These are phyloP conservation scores for Nestor notabilis DNA, from an alignment of 2,113 vertebrate genomes.

Conservation along the genomic window DNA sequence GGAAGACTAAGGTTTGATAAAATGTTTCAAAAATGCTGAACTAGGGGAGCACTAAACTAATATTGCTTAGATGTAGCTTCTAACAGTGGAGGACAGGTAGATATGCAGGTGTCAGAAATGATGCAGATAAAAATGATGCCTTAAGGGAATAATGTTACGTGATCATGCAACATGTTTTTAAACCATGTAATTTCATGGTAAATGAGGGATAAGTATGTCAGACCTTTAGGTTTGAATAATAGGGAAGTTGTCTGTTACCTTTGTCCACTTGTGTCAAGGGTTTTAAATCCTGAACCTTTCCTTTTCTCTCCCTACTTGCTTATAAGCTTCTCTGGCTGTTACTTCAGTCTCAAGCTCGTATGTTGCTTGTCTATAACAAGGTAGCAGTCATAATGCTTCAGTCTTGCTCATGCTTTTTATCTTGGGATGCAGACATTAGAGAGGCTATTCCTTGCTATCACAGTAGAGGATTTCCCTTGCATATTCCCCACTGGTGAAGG, in stretches of 20 bases:
- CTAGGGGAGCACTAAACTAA: background rate
- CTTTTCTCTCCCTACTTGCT: background rate
- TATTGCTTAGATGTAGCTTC: background rate
- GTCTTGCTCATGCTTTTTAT: background rate
- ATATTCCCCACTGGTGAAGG: background rate
- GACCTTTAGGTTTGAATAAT: background rate
- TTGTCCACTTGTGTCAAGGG: background rate
- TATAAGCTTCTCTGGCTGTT: background rate
- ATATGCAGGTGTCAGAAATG: background rate
- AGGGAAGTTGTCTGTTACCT: background rate
- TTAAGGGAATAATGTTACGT: background rate
- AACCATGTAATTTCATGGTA: background rate
- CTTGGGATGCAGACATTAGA: background rate
- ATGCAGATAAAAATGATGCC: background rate
- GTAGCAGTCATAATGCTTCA: background rate
- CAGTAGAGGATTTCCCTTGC: background rate
- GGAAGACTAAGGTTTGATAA: background rate
- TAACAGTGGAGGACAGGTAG: background rate
- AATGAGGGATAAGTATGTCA: background rate
- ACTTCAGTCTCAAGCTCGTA: fast-evolving
- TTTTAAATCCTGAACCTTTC: background rate
- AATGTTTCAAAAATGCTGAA: background rate
- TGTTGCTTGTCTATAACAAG: background rate
- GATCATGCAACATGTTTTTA: background rate
- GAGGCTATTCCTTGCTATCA: background rate